These are phyloP conservation scores for Typhlichthys subterraneus DNA, from an alignment of 2,797 vertebrate species.

Conservation along the genomic window DNA sequence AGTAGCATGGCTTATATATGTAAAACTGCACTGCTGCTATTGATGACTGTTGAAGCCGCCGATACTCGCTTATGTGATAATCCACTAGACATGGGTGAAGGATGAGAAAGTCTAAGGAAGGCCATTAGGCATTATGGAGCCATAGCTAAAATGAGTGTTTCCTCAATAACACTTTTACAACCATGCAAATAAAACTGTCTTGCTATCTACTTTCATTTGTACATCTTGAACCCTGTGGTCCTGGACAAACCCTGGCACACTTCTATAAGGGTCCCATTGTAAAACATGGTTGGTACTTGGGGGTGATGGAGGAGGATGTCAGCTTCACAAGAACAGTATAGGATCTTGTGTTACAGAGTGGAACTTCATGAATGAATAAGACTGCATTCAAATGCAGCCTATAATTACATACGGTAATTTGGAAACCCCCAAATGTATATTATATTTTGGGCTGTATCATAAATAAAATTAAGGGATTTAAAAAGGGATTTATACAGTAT, in stretches of 20 bases:
- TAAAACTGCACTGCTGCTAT: constrained; percentile 64
- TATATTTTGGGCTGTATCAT: no score
- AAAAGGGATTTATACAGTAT: no score
- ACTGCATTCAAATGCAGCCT: no score
- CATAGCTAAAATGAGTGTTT: constrained; percentile 44
- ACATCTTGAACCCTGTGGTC: no score
- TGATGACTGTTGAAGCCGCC: constrained; percentile 59
- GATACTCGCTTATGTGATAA: constrained; percentile 73
- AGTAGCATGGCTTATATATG: constrained; percentile 62
- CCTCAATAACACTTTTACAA: no score
- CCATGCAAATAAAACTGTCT: no score
- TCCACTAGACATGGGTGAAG: constrained; percentile 55
- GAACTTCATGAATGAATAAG: constrained; percentile 35
- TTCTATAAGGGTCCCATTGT: constrained; percentile 52
- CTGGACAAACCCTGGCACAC: no score
- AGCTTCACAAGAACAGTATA: constrained; percentile 46
- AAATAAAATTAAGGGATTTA: no score
- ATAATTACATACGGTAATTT: constrained; percentile 31
- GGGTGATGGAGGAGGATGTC: constrained; percentile 17
- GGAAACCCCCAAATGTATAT: constrained; percentile 13
- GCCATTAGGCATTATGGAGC: constrained; percentile 60
- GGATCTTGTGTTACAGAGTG: constrained; percentile 52
- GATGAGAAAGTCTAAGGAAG: constrained; percentile 44
- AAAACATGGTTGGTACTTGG: constrained; percentile 33
- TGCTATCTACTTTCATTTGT: no score